These are phyloP conservation scores for Urocolius indicus DNA, from an alignment of 2,113 vertebrate genomes.

Conservation along the genomic window DNA sequence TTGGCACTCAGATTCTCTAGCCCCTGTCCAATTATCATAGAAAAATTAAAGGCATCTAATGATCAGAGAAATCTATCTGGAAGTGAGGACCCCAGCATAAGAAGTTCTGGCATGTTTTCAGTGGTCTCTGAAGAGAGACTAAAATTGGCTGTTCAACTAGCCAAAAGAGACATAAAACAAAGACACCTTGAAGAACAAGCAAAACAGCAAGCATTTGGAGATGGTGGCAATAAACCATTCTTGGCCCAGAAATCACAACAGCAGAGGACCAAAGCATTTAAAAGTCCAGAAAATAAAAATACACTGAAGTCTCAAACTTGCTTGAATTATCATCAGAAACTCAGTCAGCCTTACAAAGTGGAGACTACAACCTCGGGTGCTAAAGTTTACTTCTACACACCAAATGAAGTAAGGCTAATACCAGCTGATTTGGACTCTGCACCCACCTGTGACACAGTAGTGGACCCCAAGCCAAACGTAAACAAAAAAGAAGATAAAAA, in stretches of 20 bases:
- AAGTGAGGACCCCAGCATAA: conserved; percentile 45
- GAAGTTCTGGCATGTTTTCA: conserved; percentile 82
- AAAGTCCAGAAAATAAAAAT: neutral
- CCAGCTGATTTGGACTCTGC: conserved; percentile 51
- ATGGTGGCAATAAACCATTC: neutral
- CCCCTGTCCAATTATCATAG: conserved; percentile 87
- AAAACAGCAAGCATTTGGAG: conserved; percentile 39
- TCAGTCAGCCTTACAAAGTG: conserved; percentile 14
- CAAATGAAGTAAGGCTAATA: conserved; percentile 25
- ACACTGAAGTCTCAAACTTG: neutral
- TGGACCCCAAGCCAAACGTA: neutral
- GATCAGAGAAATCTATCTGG: neutral
- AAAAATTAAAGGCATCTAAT: conserved; percentile 79
- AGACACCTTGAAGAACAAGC: conserved; percentile 72
- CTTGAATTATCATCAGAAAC: neutral
- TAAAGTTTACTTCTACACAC: conserved; percentile 63
- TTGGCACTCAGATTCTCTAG: conserved; percentile 78
- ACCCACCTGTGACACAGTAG: conserved; percentile 71
- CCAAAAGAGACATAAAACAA: conserved; percentile 86
- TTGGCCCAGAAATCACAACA: conserved; percentile 43
- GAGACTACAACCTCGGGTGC: conserved; percentile 51
- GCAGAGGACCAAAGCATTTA: conserved; percentile 14
- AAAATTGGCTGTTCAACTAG: conserved; percentile 84
- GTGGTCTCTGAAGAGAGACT: conserved; percentile 90
- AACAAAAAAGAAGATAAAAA: conserved; percentile 54